phyloP scores from a whole-genome alignment of 2,888 invertebrate species.

The Theretra japonica region DNA sequence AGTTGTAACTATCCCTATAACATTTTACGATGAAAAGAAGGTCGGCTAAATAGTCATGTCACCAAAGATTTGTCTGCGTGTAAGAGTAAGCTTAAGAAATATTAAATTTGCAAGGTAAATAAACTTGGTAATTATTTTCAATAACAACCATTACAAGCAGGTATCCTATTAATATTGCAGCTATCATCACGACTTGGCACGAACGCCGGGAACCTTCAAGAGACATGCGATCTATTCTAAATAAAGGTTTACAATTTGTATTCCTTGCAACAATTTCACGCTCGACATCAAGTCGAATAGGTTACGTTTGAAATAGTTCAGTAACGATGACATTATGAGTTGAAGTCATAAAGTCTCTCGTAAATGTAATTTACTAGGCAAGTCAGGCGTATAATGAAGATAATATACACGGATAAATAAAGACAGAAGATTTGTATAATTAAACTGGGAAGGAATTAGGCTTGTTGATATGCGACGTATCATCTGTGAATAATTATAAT shows the following conservation, averaged over 20 bases:
- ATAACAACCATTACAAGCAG: background rate
- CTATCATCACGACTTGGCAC: conserved; percentile 23
- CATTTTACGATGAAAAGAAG: no score
- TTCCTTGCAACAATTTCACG: conserved; percentile 25
- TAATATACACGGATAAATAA: background rate
- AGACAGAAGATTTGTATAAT: background rate
- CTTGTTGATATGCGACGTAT: background rate
- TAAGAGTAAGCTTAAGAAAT: no score
- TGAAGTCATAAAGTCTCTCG: background rate
- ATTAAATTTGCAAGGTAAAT: no score
- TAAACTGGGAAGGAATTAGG: background rate
- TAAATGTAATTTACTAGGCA: conserved; percentile 9
- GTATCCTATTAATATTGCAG: background rate
- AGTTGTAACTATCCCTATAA: no score
- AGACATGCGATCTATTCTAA: conserved; percentile 15
- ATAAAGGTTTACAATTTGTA: conserved; percentile 16
- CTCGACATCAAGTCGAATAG: conserved; percentile 7
- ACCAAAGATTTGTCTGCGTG: no score
- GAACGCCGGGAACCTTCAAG: conserved; percentile 1
- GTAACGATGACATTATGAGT: conserved; percentile 6
- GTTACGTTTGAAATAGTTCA: conserved; percentile 22
- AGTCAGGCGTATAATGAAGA: background rate
- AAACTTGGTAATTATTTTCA: no score
- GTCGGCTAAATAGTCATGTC: no score
- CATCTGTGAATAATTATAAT: background rate